A percentile compares a stretch with the other conserved stretches of the same genome.
These are phyloP conservation scores for Cydia fagiglandana DNA, from an alignment of 1,140 invertebrate species.

Conservation along the genomic window DNA sequence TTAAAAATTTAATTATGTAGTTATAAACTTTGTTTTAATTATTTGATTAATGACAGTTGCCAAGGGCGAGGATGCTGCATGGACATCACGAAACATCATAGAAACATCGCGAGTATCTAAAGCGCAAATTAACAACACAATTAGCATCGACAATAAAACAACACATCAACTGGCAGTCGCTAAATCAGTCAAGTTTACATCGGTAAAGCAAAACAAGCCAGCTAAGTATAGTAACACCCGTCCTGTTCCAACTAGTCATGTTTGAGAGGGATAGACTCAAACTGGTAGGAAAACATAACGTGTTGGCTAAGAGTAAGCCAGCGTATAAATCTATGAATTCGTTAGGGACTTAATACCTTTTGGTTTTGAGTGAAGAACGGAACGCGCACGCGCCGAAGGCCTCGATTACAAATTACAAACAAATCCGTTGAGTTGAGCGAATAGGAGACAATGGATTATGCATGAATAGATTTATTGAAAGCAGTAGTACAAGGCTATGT, in stretches of 20 bases:
- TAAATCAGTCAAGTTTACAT: slow-evolving; percentile 39
- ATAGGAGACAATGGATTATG: slow-evolving; percentile 27
- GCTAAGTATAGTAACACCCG: slow-evolving; percentile 36
- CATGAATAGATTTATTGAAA: slow-evolving; percentile 25
- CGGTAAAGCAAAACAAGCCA: slow-evolving; percentile 23
- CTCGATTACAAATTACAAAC: slow-evolving; percentile 32
- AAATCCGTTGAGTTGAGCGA: slow-evolving; percentile 24
- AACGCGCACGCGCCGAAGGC: slow-evolving; percentile 61
- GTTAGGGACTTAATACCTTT: background rate
- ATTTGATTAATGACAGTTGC: slow-evolving; percentile 29
- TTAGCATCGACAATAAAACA: slow-evolving; percentile 27
- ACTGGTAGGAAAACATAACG: slow-evolving; percentile 36
- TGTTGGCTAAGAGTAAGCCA: slow-evolving; percentile 20
- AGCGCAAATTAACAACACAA: slow-evolving; percentile 14
- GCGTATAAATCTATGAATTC: background rate
- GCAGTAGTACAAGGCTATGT: background rate
- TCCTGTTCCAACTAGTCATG: background rate
- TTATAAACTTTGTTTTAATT: no score
- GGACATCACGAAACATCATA: background rate
- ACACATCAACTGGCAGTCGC: slow-evolving; percentile 32
- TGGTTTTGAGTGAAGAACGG: background rate
- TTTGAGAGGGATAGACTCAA: background rate
- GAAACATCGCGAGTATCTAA: background rate
- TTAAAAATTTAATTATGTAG: no score
- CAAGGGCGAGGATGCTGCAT: slow-evolving; percentile 43